Percentiles rank a stretch among this genome's conserved stretches.
These are phyloP conservation scores for Rallus crepitans DNA, from an alignment of 2,797 vertebrate genomes.

Conservation along the genomic window DNA sequence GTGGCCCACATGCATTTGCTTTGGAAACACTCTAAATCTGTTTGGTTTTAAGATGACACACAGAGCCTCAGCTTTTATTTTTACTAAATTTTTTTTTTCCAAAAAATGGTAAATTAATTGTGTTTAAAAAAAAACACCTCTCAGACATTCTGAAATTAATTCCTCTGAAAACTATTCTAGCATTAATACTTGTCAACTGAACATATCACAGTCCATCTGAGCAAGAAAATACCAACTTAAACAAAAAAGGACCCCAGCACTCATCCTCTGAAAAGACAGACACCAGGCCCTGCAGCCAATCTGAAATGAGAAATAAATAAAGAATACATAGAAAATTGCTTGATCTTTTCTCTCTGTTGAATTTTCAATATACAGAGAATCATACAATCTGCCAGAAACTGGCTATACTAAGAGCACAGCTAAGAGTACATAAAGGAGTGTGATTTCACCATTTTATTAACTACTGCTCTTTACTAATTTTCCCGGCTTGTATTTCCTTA, in stretches of 20 bases:
- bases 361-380: background rate
- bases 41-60: background rate
- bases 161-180: constrained; percentile 27
- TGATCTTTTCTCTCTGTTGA: background rate
- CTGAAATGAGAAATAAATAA: background rate
- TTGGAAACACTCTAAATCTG: background rate
- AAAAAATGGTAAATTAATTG: background rate
- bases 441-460: background rate
- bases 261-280: background rate
- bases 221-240: constrained; percentile 33
- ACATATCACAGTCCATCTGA: background rate
- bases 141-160: constrained; percentile 28
- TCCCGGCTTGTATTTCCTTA: background rate
- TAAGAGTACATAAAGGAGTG: background rate
- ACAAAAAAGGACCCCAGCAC: background rate
- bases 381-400: background rate
- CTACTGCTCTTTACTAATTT: background rate
- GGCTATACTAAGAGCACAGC: background rate
- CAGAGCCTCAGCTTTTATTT: background rate
- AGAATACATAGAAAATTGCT: background rate
- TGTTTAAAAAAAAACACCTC: background rate
- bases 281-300: background rate
- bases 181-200: background rate
- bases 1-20: background rate
- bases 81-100: background rate